phyloP scores from a whole-genome alignment of 2,797 vertebrate genomes.

The Gallinago solitaria region DNA sequence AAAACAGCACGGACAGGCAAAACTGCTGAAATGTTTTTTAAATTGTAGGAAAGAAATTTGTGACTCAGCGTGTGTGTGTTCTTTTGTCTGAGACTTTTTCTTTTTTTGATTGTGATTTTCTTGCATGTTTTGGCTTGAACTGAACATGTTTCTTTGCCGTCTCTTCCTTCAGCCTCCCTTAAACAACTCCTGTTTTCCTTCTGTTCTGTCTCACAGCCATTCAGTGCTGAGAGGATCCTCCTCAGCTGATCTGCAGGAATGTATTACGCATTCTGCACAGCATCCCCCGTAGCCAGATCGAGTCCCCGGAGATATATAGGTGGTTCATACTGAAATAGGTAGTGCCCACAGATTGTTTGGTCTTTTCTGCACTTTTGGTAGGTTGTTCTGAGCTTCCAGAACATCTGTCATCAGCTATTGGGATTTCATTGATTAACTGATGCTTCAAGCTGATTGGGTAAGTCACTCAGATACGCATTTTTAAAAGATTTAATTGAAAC shows the following conservation, averaged over 20 bases:
- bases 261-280: background rate
- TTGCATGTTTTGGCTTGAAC: conserved; percentile 12
- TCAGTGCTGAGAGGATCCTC: background rate
- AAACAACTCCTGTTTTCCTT: background rate
- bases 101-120: background rate
- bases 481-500: conserved; percentile 28
- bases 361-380: background rate
- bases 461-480: conserved; percentile 9
- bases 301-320: background rate
- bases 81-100: background rate
- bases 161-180: background rate
- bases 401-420: background rate
- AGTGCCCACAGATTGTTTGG: background rate
- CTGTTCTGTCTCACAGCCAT: background rate
- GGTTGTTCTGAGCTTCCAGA: background rate
- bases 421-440: background rate
- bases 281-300: background rate
- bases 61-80: background rate
- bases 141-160: background rate
- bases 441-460: conserved; percentile 1
- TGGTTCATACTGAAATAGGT: background rate
- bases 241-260: background rate
- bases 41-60: background rate
- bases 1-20: background rate
- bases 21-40: background rate